Conservation (phyloP, 1,140 invertebrate genomes). For the Oryctes rhinoceros region DNA sequence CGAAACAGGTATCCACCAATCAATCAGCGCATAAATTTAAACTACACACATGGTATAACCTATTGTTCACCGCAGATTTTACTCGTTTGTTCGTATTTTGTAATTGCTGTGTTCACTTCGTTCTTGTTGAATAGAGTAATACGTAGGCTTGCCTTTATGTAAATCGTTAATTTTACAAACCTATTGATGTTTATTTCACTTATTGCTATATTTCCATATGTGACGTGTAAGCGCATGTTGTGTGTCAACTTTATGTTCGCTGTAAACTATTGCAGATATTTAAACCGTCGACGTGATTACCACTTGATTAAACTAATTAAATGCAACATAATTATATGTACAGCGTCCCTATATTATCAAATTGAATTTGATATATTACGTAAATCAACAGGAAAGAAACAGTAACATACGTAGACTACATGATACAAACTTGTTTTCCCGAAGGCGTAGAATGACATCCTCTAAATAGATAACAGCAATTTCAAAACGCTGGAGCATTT, state of each 20-base stretch:
- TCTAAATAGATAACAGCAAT: too few relatives aligned
- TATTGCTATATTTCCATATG: slow-evolving; percentile 8
- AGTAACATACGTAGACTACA: too few relatives aligned
- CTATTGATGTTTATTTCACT: not conserved
- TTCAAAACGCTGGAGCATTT: too few relatives aligned
- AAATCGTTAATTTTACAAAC: not conserved
- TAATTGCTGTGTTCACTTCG: not conserved
- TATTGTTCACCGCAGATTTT: not conserved
- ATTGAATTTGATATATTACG: too few relatives aligned
- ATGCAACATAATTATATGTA: not conserved
- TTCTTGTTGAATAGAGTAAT: not conserved
- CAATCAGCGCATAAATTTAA: not conserved
- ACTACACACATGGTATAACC: slow-evolving; percentile 4
- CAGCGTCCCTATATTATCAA: too few relatives aligned
- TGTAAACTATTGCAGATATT: slow-evolving; percentile 1
- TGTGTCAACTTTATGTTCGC: not conserved
- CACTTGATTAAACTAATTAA: slow-evolving; percentile 3
- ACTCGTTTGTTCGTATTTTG: not conserved
- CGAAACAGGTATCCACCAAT: not conserved
- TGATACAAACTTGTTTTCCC: too few relatives aligned
- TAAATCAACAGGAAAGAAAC: too few relatives aligned
- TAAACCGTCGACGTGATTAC: not conserved
- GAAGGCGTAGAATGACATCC: too few relatives aligned
- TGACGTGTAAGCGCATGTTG: not conserved
- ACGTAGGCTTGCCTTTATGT: not conserved